These are phyloP conservation scores for Tenthredo livida DNA, from an alignment of 2,888 invertebrate genomes.

Conservation along the genomic window DNA sequence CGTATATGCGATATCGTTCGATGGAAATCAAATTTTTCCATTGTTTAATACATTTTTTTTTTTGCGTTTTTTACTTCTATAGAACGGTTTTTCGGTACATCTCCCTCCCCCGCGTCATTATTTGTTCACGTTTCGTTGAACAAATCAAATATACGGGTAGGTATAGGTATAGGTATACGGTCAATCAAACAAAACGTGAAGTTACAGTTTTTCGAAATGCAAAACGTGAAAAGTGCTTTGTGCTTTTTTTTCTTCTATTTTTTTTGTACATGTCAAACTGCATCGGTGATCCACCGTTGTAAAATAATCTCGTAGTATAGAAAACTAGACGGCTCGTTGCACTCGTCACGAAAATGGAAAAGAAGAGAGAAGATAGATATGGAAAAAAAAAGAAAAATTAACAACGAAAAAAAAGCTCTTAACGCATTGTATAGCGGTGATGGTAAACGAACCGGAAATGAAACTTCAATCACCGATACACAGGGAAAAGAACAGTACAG, in stretches of 20 bases:
- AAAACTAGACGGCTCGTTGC: too few relatives aligned
- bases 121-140: not conserved
- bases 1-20: not conserved
- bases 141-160: not conserved
- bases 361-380: too few relatives aligned
- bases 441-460: conserved; percentile 5
- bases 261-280: too few relatives aligned
- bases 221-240: too few relatives aligned
- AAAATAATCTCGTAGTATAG: too few relatives aligned
- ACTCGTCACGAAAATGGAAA: too few relatives aligned
- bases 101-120: not conserved
- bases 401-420: not conserved
- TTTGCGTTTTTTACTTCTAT: not conserved
- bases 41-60: not conserved
- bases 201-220: too few relatives aligned
- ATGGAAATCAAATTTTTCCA: not conserved
- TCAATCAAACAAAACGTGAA: not conserved
- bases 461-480: not conserved
- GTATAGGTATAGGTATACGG: not conserved
- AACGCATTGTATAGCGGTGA: not conserved
- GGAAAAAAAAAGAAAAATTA: not conserved
- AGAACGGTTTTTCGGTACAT: not conserved
- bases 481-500: not conserved
- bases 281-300: too few relatives aligned
- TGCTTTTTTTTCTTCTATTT: not conserved